These are phyloP conservation scores for Syrista parreyssii DNA, from an alignment of 2,888 invertebrate species.

Conservation along the genomic window DNA sequence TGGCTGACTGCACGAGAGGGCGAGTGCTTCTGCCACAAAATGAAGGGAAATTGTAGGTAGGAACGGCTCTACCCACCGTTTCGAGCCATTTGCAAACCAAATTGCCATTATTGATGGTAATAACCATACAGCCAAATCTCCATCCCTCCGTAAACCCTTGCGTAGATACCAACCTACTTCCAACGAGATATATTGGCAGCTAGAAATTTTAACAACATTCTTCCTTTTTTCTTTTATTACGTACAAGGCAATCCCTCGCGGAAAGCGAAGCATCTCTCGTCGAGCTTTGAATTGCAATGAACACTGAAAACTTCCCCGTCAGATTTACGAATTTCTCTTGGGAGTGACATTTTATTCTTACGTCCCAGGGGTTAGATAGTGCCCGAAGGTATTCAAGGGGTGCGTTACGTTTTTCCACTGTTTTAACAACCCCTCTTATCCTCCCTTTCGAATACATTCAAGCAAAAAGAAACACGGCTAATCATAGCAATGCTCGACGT, in stretches of 20 bases:
- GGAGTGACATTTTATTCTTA: background rate
- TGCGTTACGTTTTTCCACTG: background rate
- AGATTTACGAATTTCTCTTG: background rate
- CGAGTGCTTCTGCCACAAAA: conserved; percentile 50
- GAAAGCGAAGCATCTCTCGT: background rate
- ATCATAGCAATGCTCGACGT: background rate
- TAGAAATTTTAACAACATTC: conserved; percentile 44
- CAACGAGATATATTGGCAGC: conserved; percentile 33
- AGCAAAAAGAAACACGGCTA: background rate
- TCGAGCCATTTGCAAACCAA: conserved; percentile 62
- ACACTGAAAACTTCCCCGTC: background rate
- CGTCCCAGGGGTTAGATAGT: background rate
- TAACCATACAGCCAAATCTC: conserved; percentile 58
- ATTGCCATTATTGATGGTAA: conserved; percentile 65
- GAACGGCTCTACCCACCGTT: conserved; percentile 54
- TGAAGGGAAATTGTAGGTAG: conserved; percentile 62
- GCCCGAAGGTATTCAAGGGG: background rate
- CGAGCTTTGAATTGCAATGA: background rate
- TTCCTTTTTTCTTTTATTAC: conserved; percentile 11
- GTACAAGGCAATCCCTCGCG: background rate
- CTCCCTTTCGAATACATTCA: background rate
- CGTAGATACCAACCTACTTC: conserved; percentile 27
- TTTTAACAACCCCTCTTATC: background rate
- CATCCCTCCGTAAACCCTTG: conserved; percentile 19
- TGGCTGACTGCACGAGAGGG: conserved; percentile 56